Percentiles rank a stretch among this genome's conserved stretches.
phyloP scores from a whole-genome alignment of 2,797 vertebrate species.

The Peromyscus attwateri region DNA sequence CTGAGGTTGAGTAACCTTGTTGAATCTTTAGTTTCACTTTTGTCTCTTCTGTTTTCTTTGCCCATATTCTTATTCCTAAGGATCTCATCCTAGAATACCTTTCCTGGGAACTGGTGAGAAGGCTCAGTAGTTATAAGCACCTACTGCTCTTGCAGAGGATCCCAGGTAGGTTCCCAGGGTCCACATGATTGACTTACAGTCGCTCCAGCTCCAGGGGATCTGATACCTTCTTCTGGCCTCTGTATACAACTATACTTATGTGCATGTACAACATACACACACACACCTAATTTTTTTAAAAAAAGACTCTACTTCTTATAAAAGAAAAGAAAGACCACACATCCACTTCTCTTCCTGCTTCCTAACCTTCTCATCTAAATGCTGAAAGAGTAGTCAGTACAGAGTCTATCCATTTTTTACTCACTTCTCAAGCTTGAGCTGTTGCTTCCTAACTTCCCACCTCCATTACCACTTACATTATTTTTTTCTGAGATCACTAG shows the following conservation, averaged over 20 bases:
- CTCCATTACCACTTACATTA: slow-evolving; percentile 1
- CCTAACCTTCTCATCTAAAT: background rate
- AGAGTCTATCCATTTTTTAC: background rate
- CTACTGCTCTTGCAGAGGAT: background rate
- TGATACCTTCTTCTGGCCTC: background rate
- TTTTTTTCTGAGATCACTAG: background rate
- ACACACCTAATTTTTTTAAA: background rate
- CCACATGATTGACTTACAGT: background rate
- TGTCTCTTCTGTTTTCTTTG: slow-evolving; percentile 30
- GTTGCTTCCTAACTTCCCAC: slow-evolving; percentile 40
- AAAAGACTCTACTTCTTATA: background rate
- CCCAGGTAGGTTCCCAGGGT: background rate
- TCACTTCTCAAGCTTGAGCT: slow-evolving; percentile 34
- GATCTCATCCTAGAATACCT: slow-evolving; percentile 45
- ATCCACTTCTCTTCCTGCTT: background rate
- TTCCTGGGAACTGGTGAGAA: background rate
- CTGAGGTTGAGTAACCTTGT: slow-evolving; percentile 38
- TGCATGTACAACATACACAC: background rate
- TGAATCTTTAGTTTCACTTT: slow-evolving; percentile 23
- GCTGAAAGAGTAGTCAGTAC: background rate
- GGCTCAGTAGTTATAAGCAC: background rate
- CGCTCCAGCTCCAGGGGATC: background rate
- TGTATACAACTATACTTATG: background rate
- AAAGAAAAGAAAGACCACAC: background rate
- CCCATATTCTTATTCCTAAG: slow-evolving; percentile 4